A percentile compares a stretch with the other conserved stretches of the same genome.
Evolutionary conservation across 2,888 invertebrate genomes (phyloP).

Genomic region (Lingula anatina): DNA sequence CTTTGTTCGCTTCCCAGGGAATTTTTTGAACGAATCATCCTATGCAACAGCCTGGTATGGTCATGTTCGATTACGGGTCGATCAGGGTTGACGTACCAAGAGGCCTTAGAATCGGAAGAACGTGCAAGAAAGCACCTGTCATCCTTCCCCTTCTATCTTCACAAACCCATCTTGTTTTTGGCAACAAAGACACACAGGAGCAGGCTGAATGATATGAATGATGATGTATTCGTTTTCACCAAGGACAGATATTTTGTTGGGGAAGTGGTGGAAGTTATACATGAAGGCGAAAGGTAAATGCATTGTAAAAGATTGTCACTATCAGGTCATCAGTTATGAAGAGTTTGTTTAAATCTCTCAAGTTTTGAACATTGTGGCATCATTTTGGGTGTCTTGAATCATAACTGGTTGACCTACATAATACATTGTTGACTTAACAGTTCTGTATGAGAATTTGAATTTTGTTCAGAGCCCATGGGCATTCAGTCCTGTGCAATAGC

Average conservation of each 20-base stretch:
- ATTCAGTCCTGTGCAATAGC: no score
- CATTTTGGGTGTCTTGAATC: no score
- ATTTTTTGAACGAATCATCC: constrained; percentile 90
- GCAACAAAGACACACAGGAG: constrained; percentile 76
- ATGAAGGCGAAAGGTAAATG: constrained; percentile 64
- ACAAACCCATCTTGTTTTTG: constrained; percentile 75
- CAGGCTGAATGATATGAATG: constrained; percentile 78
- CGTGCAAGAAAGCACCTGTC: constrained; percentile 74
- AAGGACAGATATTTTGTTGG: constrained; percentile 87
- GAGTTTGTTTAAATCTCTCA: no score
- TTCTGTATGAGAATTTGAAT: no score
- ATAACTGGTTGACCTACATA: no score
- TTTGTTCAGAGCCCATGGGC: no score
- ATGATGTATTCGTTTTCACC: constrained; percentile 80
- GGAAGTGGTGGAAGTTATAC: constrained; percentile 67
- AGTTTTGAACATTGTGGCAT: no score
- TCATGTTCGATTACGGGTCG: constrained; percentile 90
- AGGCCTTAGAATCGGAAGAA: constrained; percentile 85
- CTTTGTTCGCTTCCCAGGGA: constrained; percentile 63
- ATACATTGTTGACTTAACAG: no score
- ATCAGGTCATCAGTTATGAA: no score
- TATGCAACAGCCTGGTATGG: constrained; percentile 97
- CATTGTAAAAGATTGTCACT: no score
- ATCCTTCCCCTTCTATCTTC: constrained; percentile 57
- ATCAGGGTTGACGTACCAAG: constrained; percentile 85